Percentiles rank a stretch among this genome's conserved stretches.
phyloP scores from a whole-genome alignment of 2,797 vertebrate genomes.

The Peromyscus attwateri region DNA sequence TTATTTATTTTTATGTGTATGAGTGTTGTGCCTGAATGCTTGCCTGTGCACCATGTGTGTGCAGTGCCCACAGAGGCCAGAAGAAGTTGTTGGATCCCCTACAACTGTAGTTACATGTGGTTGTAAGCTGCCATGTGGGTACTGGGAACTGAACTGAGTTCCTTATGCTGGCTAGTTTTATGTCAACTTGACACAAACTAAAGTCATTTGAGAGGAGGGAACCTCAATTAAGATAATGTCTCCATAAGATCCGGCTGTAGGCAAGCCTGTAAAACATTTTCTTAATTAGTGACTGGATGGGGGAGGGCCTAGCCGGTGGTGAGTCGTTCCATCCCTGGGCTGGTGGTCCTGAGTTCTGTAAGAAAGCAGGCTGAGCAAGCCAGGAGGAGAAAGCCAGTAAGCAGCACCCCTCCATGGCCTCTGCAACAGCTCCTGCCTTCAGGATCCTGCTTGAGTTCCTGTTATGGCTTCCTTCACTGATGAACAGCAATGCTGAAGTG shows the following conservation, averaged over 20 bases:
- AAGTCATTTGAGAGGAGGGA: background rate
- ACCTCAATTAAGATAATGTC: background rate
- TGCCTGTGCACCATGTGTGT: background rate
- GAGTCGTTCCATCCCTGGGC: background rate
- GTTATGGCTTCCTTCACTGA: background rate
- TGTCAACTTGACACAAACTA: background rate
- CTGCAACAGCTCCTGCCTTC: background rate
- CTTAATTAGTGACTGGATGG: background rate
- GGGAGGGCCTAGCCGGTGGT: background rate
- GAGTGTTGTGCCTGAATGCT: background rate
- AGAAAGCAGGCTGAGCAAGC: background rate
- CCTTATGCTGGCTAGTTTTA: background rate
- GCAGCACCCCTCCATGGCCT: background rate
- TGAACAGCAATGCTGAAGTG: background rate
- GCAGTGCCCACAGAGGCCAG: background rate
- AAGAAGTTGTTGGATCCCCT: background rate
- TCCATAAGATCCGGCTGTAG: background rate
- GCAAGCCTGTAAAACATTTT: background rate
- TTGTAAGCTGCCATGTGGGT: background rate
- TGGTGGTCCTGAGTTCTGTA: background rate
- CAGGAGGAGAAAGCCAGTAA: background rate
- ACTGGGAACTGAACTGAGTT: background rate
- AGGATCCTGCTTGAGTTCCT: background rate
- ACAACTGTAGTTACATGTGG: background rate
- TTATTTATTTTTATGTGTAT: background rate